phyloP scores from a whole-genome alignment of 1,140 invertebrate genomes.

The Bombus impatiens region DNA sequence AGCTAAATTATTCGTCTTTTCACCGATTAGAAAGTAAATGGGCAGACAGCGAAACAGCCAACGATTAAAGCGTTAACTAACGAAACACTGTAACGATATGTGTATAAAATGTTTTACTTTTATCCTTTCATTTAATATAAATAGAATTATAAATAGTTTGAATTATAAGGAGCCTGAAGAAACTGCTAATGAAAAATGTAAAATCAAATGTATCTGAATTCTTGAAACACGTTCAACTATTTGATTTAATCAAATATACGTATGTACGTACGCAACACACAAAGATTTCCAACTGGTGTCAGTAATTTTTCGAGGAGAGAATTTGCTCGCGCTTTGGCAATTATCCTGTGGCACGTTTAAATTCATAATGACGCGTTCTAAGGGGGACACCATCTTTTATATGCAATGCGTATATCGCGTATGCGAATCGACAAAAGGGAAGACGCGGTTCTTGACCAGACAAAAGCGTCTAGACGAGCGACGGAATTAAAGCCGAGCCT shows the following conservation, averaged over 20 bases:
- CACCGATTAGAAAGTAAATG: slow-evolving; percentile 29
- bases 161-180: too few relatives aligned
- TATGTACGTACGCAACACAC: too few relatives aligned
- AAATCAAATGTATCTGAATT: too few relatives aligned
- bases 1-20: neutral
- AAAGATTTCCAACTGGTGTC: too few relatives aligned
- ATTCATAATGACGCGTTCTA: neutral
- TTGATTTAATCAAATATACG: too few relatives aligned
- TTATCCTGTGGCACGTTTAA: neutral
- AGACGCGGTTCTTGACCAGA: slow-evolving; percentile 36
- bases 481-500: slow-evolving; percentile 33
- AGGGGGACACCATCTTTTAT: neutral
- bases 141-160: too few relatives aligned
- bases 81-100: neutral
- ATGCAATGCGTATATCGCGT: neutral
- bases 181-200: too few relatives aligned
- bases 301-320: neutral
- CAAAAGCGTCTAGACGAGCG: slow-evolving; percentile 41
- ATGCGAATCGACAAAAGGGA: slow-evolving; percentile 31
- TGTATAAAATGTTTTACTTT: neutral
- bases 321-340: neutral
- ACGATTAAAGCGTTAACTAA: slow-evolving; percentile 6
- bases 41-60: too few relatives aligned
- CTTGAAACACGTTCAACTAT: too few relatives aligned
- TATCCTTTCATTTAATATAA: neutral